These are phyloP conservation scores for Pogonus chalceus DNA, from an alignment of 1,140 invertebrate species.

Conservation along the genomic window DNA sequence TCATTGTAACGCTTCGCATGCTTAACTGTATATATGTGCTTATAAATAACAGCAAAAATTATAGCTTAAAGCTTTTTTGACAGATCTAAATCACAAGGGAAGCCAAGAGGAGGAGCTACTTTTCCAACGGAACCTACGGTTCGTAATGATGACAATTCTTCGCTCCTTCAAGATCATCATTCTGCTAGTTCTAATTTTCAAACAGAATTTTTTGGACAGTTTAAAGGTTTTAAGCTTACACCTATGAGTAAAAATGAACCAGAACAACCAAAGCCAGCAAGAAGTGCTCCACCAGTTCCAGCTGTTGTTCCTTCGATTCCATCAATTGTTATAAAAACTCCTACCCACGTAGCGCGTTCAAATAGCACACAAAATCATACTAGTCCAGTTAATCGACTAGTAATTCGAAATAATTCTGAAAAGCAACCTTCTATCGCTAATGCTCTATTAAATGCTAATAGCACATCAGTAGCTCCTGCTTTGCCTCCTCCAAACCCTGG, in stretches of 20 bases:
- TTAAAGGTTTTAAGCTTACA: constrained; percentile 70
- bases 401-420: constrained; percentile 22
- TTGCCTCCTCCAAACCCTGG: constrained; percentile 47
- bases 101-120: constrained; percentile 43
- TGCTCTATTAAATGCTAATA: constrained; percentile 35
- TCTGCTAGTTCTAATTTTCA: constrained; percentile 30
- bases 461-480: constrained; percentile 40
- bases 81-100: constrained; percentile 36
- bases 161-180: constrained; percentile 31
- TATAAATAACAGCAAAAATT: too few relatives aligned
- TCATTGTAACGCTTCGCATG: neutral
- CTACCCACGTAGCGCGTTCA: neutral
- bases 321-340: neutral
- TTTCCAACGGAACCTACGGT: constrained; percentile 42
- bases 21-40: too few relatives aligned
- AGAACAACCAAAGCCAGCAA: constrained; percentile 33
- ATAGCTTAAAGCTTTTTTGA: constrained; percentile 10
- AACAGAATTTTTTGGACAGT: constrained; percentile 67
- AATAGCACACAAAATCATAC: neutral
- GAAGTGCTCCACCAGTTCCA: constrained; percentile 40
- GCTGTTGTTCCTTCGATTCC: constrained; percentile 27
- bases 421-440: constrained; percentile 21
- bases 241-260: constrained; percentile 47
- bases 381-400: constrained; percentile 19
- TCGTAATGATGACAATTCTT: constrained; percentile 42